Percentiles rank a stretch among this genome's conserved stretches.
phyloP scores from a whole-genome alignment of 2,113 vertebrate species.

The Psilopsiagon aymara region DNA sequence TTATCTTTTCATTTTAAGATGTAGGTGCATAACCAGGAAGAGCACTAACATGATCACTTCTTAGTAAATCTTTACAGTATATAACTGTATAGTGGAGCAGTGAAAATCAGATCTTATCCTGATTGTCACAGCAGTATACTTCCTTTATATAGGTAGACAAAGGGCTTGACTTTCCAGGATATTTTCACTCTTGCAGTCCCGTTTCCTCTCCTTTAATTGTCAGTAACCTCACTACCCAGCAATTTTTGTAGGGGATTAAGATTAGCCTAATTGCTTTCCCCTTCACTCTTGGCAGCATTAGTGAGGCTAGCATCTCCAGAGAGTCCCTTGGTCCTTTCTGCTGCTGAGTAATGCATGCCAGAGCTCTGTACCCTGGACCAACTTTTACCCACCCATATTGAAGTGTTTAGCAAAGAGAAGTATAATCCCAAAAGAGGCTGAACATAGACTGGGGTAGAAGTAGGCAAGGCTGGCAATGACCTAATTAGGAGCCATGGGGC shows the following conservation, averaged over 20 bases:
- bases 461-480: neutral
- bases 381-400: neutral
- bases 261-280: neutral
- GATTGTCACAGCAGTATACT: neutral
- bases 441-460: neutral
- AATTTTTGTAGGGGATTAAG: neutral
- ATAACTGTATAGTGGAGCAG: neutral
- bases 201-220: neutral
- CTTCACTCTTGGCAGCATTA: neutral
- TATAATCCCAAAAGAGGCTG: neutral
- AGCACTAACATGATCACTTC: neutral
- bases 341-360: neutral
- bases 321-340: neutral
- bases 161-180: neutral
- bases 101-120: neutral
- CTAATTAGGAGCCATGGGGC: neutral
- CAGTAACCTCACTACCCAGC: neutral
- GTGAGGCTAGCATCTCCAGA: neutral
- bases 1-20: neutral
- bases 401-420: neutral
- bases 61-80: neutral
- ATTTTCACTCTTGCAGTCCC: neutral
- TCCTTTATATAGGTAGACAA: neutral
- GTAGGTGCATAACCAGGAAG: neutral
- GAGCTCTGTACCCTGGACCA: neutral